Evolutionary conservation across 2,113 vertebrate species (phyloP).

Genomic region (Poeciliopsis prolifica): DNA sequence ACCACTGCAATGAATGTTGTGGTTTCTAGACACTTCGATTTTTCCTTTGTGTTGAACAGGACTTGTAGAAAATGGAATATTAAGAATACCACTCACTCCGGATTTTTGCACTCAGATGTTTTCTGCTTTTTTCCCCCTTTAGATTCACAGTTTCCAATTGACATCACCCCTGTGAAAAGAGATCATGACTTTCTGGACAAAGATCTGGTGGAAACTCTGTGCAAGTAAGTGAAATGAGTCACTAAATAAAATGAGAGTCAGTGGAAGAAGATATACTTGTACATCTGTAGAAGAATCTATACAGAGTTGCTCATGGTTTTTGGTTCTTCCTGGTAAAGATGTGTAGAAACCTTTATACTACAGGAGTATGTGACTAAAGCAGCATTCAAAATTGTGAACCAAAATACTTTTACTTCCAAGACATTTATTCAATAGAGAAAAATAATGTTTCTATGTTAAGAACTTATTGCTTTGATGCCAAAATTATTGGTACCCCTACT

Average conservation of each 20-base stretch:
- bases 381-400: background rate
- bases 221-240: conserved; percentile 83
- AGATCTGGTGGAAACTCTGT: conserved; percentile 97
- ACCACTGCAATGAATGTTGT: conserved; percentile 64
- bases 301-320: background rate
- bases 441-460: no score
- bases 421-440: background rate
- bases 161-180: conserved; percentile 93
- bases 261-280: conserved; percentile 1
- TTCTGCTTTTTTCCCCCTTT: conserved; percentile 35
- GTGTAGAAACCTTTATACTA: background rate
- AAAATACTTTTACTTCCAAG: background rate
- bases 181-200: conserved; percentile 99
- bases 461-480: no score
- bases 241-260: conserved; percentile 18
- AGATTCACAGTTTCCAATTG: conserved; percentile 97
- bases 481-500: background rate
- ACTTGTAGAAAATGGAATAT: background rate
- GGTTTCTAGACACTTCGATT: conserved; percentile 36
- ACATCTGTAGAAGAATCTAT: background rate
- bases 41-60: background rate
- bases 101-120: background rate
- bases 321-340: background rate
- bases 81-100: background rate
- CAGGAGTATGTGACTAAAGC: background rate